phyloP scores from a whole-genome alignment of 2,797 vertebrate species.

The Cottoperca gobio region DNA sequence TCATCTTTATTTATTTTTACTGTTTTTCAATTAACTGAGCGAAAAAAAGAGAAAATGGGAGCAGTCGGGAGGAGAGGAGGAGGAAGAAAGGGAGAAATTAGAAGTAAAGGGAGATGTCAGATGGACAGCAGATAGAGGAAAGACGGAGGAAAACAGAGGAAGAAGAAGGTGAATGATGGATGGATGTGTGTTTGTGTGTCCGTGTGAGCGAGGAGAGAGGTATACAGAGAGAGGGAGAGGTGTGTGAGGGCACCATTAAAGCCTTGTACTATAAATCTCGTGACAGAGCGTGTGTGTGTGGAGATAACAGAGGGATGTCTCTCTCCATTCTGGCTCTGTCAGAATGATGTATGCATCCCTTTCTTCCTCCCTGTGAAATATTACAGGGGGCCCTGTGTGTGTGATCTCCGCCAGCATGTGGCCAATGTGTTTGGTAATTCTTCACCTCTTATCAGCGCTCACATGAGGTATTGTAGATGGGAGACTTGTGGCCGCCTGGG shows the following conservation, averaged over 20 bases:
- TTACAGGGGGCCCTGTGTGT: constrained; percentile 62
- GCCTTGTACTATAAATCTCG: constrained; percentile 83
- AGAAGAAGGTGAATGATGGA: constrained; percentile 58
- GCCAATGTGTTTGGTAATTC: constrained; percentile 71
- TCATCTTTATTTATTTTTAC: constrained; percentile 71
- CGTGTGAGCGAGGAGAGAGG: constrained; percentile 27
- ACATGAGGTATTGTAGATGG: constrained; percentile 72
- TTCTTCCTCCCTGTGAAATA: constrained; percentile 78
- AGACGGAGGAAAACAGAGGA: constrained; percentile 47
- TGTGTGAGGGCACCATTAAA: constrained; percentile 76
- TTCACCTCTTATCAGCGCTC: constrained; percentile 77
- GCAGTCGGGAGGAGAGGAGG: neutral
- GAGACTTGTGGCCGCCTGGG: constrained; percentile 58
- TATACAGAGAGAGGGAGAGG: constrained; percentile 34
- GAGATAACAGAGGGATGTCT: constrained; percentile 82
- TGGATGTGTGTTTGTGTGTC: constrained; percentile 65
- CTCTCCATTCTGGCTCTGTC: constrained; percentile 79
- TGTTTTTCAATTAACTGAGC: constrained; percentile 49
- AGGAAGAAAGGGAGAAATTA: constrained; percentile 14
- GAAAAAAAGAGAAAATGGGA: constrained; percentile 32
- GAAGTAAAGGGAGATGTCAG: constrained; percentile 35
- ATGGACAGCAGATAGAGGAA: constrained; percentile 50
- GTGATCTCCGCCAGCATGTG: constrained; percentile 75
- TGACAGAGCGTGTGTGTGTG: constrained; percentile 74
- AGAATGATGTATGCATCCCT: constrained; percentile 79